These are phyloP conservation scores for Cyanoramphus novaezelandiae DNA, from an alignment of 2,113 vertebrate species.

Conservation along the genomic window DNA sequence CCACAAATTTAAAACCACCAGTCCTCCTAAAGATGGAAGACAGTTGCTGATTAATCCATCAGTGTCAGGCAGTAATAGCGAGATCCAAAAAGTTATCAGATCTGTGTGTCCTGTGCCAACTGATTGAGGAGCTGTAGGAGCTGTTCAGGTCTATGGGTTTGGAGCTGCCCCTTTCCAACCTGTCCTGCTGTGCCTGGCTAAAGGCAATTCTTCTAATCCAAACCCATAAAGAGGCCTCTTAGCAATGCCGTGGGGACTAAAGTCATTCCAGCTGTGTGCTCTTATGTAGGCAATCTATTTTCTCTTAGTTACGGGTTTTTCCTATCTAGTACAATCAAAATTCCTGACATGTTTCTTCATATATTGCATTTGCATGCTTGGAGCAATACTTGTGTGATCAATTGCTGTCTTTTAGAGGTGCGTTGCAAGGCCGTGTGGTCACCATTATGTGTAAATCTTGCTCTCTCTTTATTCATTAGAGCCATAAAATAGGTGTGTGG, in stretches of 20 bases:
- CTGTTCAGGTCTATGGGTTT: neutral
- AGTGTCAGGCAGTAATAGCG: neutral
- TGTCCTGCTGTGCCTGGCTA: conserved; percentile 10
- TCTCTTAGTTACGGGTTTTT: neutral
- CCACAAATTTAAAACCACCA: neutral
- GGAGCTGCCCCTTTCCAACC: neutral
- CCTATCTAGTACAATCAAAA: conserved; percentile 36
- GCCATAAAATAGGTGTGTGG: conserved; percentile 50
- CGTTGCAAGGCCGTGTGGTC: neutral
- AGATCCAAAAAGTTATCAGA: neutral
- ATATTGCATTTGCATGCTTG: neutral
- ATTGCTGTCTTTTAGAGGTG: neutral
- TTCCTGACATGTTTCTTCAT: conserved; percentile 25
- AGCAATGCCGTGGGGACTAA: neutral
- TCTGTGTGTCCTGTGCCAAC: neutral
- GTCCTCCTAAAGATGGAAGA: neutral
- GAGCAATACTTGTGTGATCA: neutral
- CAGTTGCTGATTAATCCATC: neutral
- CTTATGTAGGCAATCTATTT: conserved; percentile 24
- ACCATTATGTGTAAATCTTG: neutral
- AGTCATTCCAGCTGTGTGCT: conserved; percentile 47
- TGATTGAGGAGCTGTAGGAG: neutral
- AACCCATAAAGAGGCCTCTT: conserved; percentile 14
- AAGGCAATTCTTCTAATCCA: conserved; percentile 15
- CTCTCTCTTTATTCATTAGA: conserved; percentile 42